Conservation (phyloP, 2,113 vertebrate species). For the Phaetusa simplex region DNA sequence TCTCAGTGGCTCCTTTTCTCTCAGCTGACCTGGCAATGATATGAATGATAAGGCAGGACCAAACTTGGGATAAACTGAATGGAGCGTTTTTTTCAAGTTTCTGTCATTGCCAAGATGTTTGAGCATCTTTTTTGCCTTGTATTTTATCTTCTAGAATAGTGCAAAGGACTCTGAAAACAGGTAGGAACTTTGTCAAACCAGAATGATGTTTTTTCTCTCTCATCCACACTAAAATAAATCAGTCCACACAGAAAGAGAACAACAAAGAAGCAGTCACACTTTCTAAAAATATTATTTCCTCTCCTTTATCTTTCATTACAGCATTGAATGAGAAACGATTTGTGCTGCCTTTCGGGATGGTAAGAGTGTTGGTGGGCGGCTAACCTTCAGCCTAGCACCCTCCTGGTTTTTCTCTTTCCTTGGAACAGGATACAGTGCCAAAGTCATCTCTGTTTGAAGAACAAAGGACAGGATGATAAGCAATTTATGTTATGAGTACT, state of each 20-base stretch:
- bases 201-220: not conserved
- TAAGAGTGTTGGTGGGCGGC: not conserved
- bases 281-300: not conserved
- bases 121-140: not conserved
- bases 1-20: not conserved
- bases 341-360: not conserved
- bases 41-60: not conserved
- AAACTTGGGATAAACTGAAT: not conserved
- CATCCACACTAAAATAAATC: not conserved
- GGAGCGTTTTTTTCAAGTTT: not conserved
- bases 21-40: not conserved
- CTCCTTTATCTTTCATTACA: not conserved
- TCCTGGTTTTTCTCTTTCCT: not conserved
- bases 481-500: not conserved
- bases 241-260: not conserved
- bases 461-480: conserved; percentile 14
- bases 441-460: conserved; percentile 8
- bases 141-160: not conserved
- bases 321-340: not conserved
- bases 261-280: not conserved
- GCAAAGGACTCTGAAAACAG: not conserved
- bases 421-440: not conserved
- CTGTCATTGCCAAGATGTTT: not conserved
- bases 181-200: not conserved
- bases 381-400: not conserved